Evolutionary conservation across 1,140 invertebrate species (phyloP), one percentile per base, ranked within the genome.

Genomic region (Solenopsis fugax): DNA sequence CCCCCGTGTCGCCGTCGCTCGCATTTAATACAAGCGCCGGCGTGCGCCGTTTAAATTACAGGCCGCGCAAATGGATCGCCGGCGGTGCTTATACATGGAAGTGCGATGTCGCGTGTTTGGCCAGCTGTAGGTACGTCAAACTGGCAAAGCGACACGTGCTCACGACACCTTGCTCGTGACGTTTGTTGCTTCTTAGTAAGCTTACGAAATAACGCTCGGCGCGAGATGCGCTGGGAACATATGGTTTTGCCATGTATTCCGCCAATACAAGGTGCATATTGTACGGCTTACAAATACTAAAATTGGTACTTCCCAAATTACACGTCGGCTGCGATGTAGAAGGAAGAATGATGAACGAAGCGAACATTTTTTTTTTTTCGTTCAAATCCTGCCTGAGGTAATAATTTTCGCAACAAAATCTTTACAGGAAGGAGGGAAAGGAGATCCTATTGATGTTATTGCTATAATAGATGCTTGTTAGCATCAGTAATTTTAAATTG

Each of bases 101-200:
- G 85, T 41, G 85, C 85, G 72, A 87, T 77, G 87, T 88, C 81
- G 86, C 85, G 86, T 87, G 87, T 88, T 88, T 64, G 85, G 73
- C 56, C 80, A 84, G 80, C 80, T 84, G 80, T 84, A 84, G 69
- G 54, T 60, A 84, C 69, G 69, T 84, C 80, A 84, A 84, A 84
- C 80, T 62, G 69, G 69, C 69, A 67, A 56, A 84, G 80, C 69
- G 69, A 84, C 80, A 84, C 69, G 56, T 84, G 80, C 54, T 60
- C 54, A 41, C 69, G 80, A 84, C 80, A 84, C 69, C 69, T 75
- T 84, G 69, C 45, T 62, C 41, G 54, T 73, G 52, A 84, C 54
- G 54, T 84, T 84, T 75, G 80, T 73, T 75, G 54, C 80, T 82
- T 73, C 80, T 73, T 75, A 73, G 54, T 71, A 48, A 50, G 69